Evolutionary conservation across 2,797 vertebrate genomes (phyloP).

Genomic region (Gallinago nigripennis): DNA sequence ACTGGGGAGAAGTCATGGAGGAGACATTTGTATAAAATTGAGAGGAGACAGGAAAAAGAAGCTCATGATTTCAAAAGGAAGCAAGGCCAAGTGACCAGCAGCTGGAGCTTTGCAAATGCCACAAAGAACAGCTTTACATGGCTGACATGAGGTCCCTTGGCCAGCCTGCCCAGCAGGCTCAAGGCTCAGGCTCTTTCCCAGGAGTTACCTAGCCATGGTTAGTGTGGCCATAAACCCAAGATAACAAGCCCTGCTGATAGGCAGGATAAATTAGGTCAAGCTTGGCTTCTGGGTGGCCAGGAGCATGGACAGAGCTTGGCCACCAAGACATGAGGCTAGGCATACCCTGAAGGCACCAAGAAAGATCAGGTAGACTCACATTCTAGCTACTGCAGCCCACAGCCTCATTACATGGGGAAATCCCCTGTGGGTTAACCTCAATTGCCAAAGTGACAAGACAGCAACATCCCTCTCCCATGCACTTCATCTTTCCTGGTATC

Average conservation of each 20-base stretch:
- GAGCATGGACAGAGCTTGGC: neutral
- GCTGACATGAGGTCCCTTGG: neutral
- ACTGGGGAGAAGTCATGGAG: neutral
- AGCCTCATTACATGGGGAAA: rapidly evolving
- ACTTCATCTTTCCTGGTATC: neutral
- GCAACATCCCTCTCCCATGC: neutral
- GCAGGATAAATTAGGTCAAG: neutral
- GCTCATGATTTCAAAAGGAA: neutral
- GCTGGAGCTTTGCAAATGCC: neutral
- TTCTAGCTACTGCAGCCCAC: neutral
- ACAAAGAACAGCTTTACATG: neutral
- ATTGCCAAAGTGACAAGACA: neutral
- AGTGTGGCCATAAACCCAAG: neutral
- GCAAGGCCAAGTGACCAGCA: rapidly evolving
- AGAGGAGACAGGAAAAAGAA: neutral
- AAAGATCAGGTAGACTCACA: neutral
- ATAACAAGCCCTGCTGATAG: neutral
- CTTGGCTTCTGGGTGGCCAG: neutral
- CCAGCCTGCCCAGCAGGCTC: neutral
- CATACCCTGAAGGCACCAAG: neutral
- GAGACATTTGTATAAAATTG: neutral
- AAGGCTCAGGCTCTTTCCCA: neutral
- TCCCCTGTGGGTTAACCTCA: neutral
- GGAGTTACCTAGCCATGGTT: neutral
- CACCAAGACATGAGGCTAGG: rapidly evolving